Evolutionary conservation across 2,888 invertebrate genomes (phyloP).

Genomic region (Ceriagrion tenellum): DNA sequence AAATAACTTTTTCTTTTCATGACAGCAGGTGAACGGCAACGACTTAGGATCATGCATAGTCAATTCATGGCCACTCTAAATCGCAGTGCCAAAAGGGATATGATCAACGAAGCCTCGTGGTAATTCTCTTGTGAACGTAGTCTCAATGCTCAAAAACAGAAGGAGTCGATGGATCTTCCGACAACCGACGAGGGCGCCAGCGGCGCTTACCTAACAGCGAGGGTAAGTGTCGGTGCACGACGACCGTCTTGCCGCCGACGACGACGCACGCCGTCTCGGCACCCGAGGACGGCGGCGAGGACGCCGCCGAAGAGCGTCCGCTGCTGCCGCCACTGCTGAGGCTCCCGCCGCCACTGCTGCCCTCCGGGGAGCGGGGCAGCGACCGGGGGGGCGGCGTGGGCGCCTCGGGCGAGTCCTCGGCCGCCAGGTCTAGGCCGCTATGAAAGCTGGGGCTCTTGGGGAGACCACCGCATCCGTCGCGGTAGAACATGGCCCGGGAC

Average conservation of each 20-base stretch:
- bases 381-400: conserved; percentile 73
- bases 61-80: no score
- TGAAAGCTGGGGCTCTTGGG: conserved; percentile 94
- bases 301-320: conserved; percentile 76
- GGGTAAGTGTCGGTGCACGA: conserved; percentile 40
- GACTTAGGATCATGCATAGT: no score
- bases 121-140: no score
- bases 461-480: conserved; percentile 79
- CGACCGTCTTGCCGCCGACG: conserved; percentile 41
- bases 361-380: conserved; percentile 70
- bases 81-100: no score
- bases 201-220: conserved; percentile 51
- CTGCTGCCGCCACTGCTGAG: conserved; percentile 75
- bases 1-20: no score
- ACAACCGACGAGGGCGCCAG: background rate
- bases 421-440: conserved; percentile 90
- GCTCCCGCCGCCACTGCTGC: conserved; percentile 75
- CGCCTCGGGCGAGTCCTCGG: conserved; percentile 76
- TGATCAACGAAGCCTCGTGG: no score
- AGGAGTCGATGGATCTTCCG: no score
- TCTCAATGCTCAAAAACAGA: no score
- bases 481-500: conserved; percentile 79
- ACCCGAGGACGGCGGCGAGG: conserved; percentile 79
- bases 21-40: no score
- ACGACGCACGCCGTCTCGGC: conserved; percentile 60